phyloP scores from a whole-genome alignment of 2,113 vertebrate species.

The Atlantisia rogersi region DNA sequence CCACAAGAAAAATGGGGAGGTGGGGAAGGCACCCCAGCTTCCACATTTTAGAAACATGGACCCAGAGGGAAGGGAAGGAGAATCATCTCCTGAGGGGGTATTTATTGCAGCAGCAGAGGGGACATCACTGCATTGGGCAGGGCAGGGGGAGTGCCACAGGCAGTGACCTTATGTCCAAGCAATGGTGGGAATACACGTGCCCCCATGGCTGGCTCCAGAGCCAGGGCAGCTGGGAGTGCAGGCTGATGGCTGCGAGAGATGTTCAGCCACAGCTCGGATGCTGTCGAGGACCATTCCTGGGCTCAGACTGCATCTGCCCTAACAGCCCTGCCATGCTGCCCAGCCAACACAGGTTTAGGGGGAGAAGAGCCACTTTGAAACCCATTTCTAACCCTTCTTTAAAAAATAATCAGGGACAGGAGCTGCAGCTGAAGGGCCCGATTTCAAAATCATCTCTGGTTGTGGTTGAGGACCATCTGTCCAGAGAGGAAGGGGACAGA shows the following conservation, averaged over 20 bases:
- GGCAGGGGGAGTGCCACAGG: neutral
- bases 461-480: neutral
- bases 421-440: accelerated
- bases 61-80: neutral
- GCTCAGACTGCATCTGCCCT: accelerated
- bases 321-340: accelerated
- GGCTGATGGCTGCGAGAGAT: neutral
- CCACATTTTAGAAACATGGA: neutral
- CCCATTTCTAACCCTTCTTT: neutral
- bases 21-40: neutral
- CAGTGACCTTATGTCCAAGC: accelerated
- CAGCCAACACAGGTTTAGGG: accelerated
- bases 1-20: accelerated
- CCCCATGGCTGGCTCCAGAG: neutral
- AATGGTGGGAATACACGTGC: accelerated
- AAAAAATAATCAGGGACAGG: neutral
- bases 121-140: accelerated
- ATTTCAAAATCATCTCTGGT: neutral
- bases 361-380: neutral
- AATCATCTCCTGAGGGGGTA: neutral
- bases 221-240: accelerated
- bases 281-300: accelerated
- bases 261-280: accelerated
- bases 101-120: neutral
- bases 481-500: accelerated